Conservation (phyloP, 2,113 vertebrate species). For the Proterorhinus semilunaris region DNA sequence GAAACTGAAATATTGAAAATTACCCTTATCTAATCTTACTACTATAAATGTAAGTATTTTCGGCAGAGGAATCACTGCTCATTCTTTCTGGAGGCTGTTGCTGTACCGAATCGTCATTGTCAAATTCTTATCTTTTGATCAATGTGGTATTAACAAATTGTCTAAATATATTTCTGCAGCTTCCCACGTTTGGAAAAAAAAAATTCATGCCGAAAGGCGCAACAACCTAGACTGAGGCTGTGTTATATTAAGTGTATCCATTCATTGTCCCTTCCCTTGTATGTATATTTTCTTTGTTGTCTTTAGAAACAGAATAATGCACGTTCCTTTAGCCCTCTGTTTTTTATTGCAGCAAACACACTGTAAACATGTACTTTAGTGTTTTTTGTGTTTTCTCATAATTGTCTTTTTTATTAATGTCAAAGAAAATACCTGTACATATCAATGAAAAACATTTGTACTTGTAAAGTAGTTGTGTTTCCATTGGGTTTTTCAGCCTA, state of each 20-base stretch:
- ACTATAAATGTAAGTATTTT: background rate
- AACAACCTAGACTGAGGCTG: constrained; percentile 38
- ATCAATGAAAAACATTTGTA: constrained; percentile 84
- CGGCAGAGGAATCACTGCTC: constrained; percentile 7
- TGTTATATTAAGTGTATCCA: constrained; percentile 66
- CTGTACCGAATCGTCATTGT: constrained; percentile 7
- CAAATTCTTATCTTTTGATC: background rate
- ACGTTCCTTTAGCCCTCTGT: constrained; percentile 65
- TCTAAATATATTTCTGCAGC: constrained; percentile 8
- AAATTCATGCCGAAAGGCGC: constrained; percentile 19
- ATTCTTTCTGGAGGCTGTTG: constrained; percentile 7
- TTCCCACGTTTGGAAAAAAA: constrained; percentile 13
- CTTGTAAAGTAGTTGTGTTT: constrained; percentile 88
- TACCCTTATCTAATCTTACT: background rate
- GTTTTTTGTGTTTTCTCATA: constrained; percentile 68
- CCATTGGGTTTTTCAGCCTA: constrained; percentile 78
- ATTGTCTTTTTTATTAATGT: constrained; percentile 72
- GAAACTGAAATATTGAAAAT: background rate
- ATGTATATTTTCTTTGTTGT: constrained; percentile 65
- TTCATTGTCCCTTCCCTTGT: constrained; percentile 67
- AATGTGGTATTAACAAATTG: constrained; percentile 3
- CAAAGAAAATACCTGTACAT: constrained; percentile 81
- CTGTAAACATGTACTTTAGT: constrained; percentile 78
- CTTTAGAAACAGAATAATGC: constrained; percentile 65
- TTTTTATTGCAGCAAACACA: constrained; percentile 70